These are phyloP conservation scores for Babylonia areolata DNA, from an alignment of 1,140 invertebrate genomes.

Conservation along the genomic window DNA sequence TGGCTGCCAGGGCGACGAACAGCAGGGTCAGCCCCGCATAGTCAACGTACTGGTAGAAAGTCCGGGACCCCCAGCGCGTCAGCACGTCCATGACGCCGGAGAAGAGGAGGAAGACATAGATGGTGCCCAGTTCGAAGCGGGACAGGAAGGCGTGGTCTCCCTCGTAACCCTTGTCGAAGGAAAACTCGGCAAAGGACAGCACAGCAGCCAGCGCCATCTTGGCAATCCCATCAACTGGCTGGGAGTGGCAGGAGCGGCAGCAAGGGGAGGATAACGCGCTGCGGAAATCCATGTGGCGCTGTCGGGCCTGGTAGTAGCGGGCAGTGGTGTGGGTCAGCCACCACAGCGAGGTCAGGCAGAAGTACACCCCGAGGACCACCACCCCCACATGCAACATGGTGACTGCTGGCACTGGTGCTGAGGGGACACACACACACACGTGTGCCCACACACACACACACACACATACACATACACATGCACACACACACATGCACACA, in stretches of 20 bases:
- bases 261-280: constrained; percentile 51
- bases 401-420: no score
- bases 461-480: no score
- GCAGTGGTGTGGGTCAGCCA: constrained; percentile 54
- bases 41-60: constrained; percentile 49
- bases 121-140: constrained; percentile 36
- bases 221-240: constrained; percentile 50
- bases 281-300: constrained; percentile 45
- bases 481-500: background rate
- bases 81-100: constrained; percentile 53
- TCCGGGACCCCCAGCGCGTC: constrained; percentile 36
- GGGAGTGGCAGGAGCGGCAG: constrained; percentile 33
- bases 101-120: constrained; percentile 52
- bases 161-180: background rate
- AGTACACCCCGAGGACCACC: constrained; percentile 42
- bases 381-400: constrained; percentile 40
- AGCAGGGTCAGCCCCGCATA: constrained; percentile 48
- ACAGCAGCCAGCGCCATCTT: constrained; percentile 42
- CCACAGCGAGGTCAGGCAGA: constrained; percentile 51
- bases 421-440: background rate
- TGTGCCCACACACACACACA: no score
- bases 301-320: constrained; percentile 46
- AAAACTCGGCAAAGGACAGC: constrained; percentile 27
- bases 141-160: constrained; percentile 14
- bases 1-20: constrained; percentile 48